Conservation (phyloP, 2,888 invertebrate species). For the Himalopsyche anomala region DNA sequence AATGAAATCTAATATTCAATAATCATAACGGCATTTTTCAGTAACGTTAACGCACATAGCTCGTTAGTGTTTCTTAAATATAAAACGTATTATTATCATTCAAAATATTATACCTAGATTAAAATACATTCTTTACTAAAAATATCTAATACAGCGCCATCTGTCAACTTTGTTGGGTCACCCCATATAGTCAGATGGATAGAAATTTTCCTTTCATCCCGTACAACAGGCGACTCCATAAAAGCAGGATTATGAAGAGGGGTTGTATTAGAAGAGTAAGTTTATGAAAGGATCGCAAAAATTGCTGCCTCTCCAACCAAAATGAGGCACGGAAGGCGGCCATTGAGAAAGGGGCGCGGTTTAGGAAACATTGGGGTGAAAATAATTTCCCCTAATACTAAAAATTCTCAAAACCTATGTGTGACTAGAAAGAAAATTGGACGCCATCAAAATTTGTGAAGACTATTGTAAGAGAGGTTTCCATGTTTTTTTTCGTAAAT, state of each 20-base stretch:
- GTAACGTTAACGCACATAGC: too few relatives aligned
- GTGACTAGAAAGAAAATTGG: background rate
- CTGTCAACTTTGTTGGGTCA: background rate
- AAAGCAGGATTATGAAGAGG: background rate
- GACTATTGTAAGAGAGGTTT: too few relatives aligned
- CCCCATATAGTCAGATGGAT: background rate
- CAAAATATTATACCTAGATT: too few relatives aligned
- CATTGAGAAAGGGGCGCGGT: background rate
- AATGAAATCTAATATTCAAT: too few relatives aligned
- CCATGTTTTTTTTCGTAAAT: too few relatives aligned
- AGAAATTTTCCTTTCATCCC: background rate
- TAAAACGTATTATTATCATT: too few relatives aligned
- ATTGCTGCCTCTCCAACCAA: background rate
- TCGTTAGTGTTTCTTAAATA: too few relatives aligned
- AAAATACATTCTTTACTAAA: too few relatives aligned
- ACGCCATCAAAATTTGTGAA: too few relatives aligned
- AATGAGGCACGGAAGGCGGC: background rate
- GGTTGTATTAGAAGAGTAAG: background rate
- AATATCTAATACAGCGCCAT: background rate
- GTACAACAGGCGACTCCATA: background rate
- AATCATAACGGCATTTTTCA: too few relatives aligned
- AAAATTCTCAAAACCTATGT: background rate
- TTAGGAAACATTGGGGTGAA: slow-evolving; percentile 2
- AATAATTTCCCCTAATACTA: background rate
- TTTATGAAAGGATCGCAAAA: background rate